A percentile compares a stretch with the other conserved stretches of the same genome.
Conservation (phyloP, 2,797 vertebrate species). For the Cynopterus sphinx region DNA sequence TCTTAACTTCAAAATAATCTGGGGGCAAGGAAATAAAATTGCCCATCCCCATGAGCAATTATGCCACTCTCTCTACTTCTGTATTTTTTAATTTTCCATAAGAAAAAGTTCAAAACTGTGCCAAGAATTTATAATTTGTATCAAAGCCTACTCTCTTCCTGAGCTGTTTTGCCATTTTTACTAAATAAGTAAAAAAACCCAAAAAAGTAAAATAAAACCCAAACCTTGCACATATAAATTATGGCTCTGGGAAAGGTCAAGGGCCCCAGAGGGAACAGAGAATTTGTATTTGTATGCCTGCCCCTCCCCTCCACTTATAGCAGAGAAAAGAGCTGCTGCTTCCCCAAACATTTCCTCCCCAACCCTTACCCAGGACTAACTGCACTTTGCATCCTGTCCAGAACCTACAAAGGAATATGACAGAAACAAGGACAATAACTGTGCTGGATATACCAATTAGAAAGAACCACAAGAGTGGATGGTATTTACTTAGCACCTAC, state of each 20-base stretch:
- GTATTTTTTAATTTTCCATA: background rate
- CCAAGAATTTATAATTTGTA: background rate
- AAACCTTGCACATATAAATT: background rate
- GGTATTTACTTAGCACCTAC: background rate
- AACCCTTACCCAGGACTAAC: background rate
- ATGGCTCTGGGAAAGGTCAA: background rate
- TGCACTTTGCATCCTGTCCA: background rate
- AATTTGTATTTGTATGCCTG: accelerated
- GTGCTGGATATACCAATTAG: too few relatives aligned
- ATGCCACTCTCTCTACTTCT: background rate
- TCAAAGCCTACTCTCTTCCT: background rate
- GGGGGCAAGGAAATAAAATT: background rate
- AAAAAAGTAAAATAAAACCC: background rate
- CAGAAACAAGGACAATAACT: background rate
- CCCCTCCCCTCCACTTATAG: background rate
- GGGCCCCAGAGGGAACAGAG: background rate
- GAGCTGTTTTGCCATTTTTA: background rate
- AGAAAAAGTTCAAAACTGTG: background rate
- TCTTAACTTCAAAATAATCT: background rate
- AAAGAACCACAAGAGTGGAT: background rate
- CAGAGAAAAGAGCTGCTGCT: background rate
- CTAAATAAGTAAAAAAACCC: background rate
- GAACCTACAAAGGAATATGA: background rate
- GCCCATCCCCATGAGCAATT: background rate
- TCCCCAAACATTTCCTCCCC: background rate